Conservation (phyloP, 2,888 invertebrate genomes). For the Drosophila vallismaia region DNA sequence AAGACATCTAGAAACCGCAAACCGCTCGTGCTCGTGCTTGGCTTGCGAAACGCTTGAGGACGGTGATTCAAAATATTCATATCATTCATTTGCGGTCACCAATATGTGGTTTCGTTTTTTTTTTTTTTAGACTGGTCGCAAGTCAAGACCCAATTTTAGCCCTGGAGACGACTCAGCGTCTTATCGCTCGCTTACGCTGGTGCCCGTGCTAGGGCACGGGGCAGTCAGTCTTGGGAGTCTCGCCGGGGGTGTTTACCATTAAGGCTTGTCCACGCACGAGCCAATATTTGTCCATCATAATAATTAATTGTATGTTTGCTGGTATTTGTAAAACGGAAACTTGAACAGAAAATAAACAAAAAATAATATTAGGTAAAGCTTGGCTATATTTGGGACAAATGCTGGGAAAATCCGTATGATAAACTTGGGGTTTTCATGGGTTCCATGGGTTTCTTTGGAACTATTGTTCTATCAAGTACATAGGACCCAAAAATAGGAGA, state of each 20-base stretch:
- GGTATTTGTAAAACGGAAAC: conserved; percentile 64
- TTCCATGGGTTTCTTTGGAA: neutral
- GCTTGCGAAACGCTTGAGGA: too few species aligned
- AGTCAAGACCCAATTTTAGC: too few species aligned
- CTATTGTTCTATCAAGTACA: too few species aligned
- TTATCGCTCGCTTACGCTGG: conserved; percentile 43
- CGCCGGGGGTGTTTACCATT: conserved; percentile 49
- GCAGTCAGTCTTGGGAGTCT: conserved; percentile 34
- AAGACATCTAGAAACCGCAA: too few species aligned
- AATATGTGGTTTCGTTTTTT: too few species aligned
- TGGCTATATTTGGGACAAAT: conserved; percentile 30
- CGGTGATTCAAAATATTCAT: too few species aligned
- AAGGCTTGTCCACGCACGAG: conserved; percentile 57
- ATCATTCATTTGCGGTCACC: too few species aligned
- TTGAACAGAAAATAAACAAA: conserved; percentile 18
- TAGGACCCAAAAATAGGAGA: too few species aligned
- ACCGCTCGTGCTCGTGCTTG: too few species aligned
- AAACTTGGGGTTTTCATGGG: conserved; percentile 2
- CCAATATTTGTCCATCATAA: conserved; percentile 42
- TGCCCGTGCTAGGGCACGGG: neutral
- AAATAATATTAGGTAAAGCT: conserved; percentile 2
- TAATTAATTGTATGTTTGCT: conserved; percentile 36
- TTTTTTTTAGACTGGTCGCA: too few species aligned
- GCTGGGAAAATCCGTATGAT: conserved; percentile 43
- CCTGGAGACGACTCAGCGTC: conserved; percentile 7